Conservation (phyloP, 2,797 vertebrate species). For the Botia almorhae region DNA sequence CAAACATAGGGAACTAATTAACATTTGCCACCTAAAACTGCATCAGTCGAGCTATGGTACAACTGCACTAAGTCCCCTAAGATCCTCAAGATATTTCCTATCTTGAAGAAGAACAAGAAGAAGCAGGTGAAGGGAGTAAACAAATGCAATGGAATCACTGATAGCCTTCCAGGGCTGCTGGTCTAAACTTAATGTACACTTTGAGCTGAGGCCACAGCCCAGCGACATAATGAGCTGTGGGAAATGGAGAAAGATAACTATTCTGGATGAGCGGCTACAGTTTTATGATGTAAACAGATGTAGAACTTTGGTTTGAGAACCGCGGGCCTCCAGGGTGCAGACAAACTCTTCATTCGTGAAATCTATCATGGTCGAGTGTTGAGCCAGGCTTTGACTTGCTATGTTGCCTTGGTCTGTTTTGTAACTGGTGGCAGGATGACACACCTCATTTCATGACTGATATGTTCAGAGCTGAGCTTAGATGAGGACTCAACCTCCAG, state of each 20-base stretch:
- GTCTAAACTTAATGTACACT: conserved; percentile 43
- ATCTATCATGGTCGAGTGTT: conserved; percentile 43
- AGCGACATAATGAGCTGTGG: conserved; percentile 33
- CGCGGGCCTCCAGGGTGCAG: conserved; percentile 26
- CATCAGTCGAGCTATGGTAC: conserved; percentile 27
- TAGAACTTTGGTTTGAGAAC: conserved; percentile 43
- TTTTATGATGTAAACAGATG: conserved; percentile 57
- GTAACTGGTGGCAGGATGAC: conserved; percentile 59
- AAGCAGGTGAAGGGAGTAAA: conserved; percentile 22
- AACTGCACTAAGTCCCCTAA: background rate
- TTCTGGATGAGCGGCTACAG: conserved; percentile 18
- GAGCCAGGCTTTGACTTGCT: conserved; percentile 34
- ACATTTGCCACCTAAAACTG: conserved; percentile 61
- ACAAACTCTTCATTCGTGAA: conserved; percentile 50
- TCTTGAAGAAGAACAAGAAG: background rate
- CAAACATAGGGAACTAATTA: conserved; percentile 74
- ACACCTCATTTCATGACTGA: conserved; percentile 49
- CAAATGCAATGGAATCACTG: background rate
- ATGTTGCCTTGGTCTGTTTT: conserved; percentile 34
- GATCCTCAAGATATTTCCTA: background rate
- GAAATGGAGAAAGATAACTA: conserved; percentile 38
- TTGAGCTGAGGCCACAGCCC: conserved; percentile 13
- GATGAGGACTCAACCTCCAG: conserved; percentile 38
- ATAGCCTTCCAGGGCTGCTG: conserved; percentile 26
- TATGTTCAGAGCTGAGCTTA: conserved; percentile 33